A percentile compares a stretch with the other conserved stretches of the same genome.
Evolutionary conservation across 1,140 invertebrate genomes (phyloP).

Genomic region (Zaprionus nigranus): DNA sequence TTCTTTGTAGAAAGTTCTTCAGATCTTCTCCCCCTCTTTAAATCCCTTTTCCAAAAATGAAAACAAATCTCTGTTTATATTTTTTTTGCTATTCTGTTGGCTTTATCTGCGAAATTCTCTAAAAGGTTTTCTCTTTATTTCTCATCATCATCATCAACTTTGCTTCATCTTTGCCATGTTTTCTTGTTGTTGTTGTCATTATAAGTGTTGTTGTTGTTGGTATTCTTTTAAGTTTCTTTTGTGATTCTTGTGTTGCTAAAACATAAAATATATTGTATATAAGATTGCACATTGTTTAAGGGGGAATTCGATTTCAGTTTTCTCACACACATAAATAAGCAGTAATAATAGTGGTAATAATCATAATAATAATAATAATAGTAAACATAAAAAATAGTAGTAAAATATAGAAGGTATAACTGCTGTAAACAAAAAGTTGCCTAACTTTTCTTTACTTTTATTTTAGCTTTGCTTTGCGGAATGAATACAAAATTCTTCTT

Average conservation of each 20-base stretch:
- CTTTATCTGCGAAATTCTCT: slow-evolving; percentile 82
- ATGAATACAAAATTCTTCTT: slow-evolving; percentile 71
- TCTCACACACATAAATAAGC: slow-evolving; percentile 59
- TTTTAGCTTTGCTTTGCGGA: slow-evolving; percentile 65
- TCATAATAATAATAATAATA: slow-evolving; percentile 52
- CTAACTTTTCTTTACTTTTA: slow-evolving; percentile 17
- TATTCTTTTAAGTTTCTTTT: slow-evolving; percentile 59
- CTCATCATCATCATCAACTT: no score
- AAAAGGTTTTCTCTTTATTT: slow-evolving; percentile 80
- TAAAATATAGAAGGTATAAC: slow-evolving; percentile 38
- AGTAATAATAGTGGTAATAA: slow-evolving; percentile 62
- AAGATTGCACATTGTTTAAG: slow-evolving; percentile 73
- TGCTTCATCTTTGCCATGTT: slow-evolving; percentile 46
- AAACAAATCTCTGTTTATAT: slow-evolving; percentile 6
- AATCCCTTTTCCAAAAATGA: neutral
- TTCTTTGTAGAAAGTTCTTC: no score
- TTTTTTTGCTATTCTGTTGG: slow-evolving; percentile 75
- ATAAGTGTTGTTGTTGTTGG: slow-evolving; percentile 68
- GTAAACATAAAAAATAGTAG: slow-evolving; percentile 35
- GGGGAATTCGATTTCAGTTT: slow-evolving; percentile 52
- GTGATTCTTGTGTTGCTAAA: slow-evolving; percentile 50
- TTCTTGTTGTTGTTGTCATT: slow-evolving; percentile 39
- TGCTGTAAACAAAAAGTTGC: slow-evolving; percentile 61
- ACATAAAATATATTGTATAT: slow-evolving; percentile 64
- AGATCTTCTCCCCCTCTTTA: no score